Conservation (phyloP, 2,888 invertebrate genomes). For the Catocala fraxini region DNA sequence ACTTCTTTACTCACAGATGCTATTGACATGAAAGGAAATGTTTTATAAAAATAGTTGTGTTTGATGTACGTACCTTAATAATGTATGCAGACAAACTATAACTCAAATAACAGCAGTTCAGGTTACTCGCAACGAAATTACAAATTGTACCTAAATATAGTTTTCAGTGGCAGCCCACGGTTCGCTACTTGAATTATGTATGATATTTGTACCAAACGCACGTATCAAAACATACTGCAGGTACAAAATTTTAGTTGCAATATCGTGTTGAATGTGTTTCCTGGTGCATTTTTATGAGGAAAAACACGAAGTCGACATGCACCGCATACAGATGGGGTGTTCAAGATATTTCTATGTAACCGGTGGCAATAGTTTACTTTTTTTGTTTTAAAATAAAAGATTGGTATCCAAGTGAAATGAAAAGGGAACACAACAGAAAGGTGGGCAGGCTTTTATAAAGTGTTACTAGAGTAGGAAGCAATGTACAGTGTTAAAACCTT, state of each 20-base stretch:
- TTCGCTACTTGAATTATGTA: constrained; percentile 4
- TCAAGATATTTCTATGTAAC: not conserved
- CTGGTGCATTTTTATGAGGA: constrained; percentile 36
- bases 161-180: not conserved
- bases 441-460: too few species aligned
- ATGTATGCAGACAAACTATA: too few species aligned
- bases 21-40: too few species aligned
- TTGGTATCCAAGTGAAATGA: too few species aligned
- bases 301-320: constrained; percentile 23
- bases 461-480: too few species aligned
- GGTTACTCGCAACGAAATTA: not conserved
- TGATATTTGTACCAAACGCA: constrained; percentile 10
- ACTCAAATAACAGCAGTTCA: too few species aligned
- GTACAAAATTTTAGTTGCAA: constrained; percentile 18
- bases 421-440: too few species aligned
- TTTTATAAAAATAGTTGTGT: too few species aligned
- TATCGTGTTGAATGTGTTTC: constrained; percentile 25
- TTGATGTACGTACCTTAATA: too few species aligned
- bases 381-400: too few species aligned
- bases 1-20: too few species aligned
- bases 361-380: not conserved
- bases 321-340: constrained; percentile 13
- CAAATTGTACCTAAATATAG: not conserved
- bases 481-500: too few species aligned
- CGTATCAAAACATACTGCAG: constrained; percentile 18